Evolutionary conservation across 30 jellyfish, hydroid and myxozoan genomes (phyloP).

Genomic region (Nemopilema nomurai): DNA sequence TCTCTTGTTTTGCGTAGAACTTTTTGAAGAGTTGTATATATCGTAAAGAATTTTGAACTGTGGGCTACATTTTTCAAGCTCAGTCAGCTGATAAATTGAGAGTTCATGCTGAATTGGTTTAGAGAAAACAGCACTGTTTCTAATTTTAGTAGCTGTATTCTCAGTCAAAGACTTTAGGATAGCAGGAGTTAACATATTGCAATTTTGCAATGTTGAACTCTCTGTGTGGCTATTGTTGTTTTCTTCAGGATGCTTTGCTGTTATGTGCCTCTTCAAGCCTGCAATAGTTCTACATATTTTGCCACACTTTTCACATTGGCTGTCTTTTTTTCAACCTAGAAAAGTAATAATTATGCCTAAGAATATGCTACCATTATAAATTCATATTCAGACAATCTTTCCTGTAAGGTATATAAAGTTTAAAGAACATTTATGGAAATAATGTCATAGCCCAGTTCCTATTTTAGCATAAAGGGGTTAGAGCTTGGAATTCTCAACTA

Average conservation of each 20-base stretch:
- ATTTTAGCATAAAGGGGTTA: background rate
- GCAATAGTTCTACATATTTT: constrained; percentile 4
- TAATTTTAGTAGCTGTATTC: constrained; percentile 3
- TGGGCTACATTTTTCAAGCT: background rate
- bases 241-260: constrained; percentile 1
- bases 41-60: background rate
- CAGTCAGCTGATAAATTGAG: background rate
- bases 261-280: constrained; percentile 1
- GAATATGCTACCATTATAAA: background rate
- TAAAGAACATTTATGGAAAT: background rate
- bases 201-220: background rate
- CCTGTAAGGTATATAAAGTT: background rate
- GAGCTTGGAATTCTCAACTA: background rate
- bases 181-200: constrained; percentile 6
- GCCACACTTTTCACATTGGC: constrained; percentile 9
- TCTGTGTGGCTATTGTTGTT: background rate
- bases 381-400: background rate
- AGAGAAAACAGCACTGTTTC: constrained; percentile 17
- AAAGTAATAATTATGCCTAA: background rate
- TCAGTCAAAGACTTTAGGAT: constrained; percentile 7
- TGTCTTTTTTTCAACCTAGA: constrained; percentile 17
- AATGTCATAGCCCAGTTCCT: background rate
- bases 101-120: constrained; percentile 1
- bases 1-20: constrained; percentile 13
- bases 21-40: constrained; percentile 3